Evolutionary conservation across 2,888 invertebrate genomes (phyloP).

Genomic region (Labia minor): DNA sequence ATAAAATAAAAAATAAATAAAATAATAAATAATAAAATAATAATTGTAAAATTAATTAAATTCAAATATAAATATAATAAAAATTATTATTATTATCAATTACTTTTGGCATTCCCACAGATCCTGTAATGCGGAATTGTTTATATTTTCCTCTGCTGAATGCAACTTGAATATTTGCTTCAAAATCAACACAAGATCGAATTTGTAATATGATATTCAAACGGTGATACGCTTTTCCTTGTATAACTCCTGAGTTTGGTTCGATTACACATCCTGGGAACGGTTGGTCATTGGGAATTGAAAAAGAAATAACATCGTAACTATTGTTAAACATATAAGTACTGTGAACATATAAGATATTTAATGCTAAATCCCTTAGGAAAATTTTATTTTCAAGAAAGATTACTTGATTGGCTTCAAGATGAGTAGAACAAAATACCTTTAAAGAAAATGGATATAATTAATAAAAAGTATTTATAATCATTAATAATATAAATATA

Average conservation of each 20-base stretch:
- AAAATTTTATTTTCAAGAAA: not conserved
- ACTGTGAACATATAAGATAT: not conserved
- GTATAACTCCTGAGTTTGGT: slow-evolving; percentile 25
- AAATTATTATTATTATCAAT: slow-evolving; percentile 8
- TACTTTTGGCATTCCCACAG: slow-evolving; percentile 27
- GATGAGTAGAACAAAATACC: not conserved
- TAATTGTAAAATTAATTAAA: not conserved
- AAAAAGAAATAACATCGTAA: not conserved
- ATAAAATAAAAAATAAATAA: no score
- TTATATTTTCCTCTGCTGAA: slow-evolving; percentile 22
- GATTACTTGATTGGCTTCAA: not conserved
- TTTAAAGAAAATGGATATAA: not conserved
- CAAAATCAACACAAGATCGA: slow-evolving; percentile 23
- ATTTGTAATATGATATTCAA: slow-evolving; percentile 23
- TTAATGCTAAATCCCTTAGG: not conserved
- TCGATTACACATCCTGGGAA: slow-evolving; percentile 15
- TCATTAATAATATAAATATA: no score
- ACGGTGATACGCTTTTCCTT: slow-evolving; percentile 23
- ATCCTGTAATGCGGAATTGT: slow-evolving; percentile 25
- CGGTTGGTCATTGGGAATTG: not conserved
- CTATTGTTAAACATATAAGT: not conserved
- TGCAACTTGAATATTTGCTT: slow-evolving; percentile 22
- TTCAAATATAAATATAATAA: not conserved
- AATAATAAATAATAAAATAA: not conserved
- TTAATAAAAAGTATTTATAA: not conserved